These are phyloP conservation scores for Drosophila willistoni DNA, from an alignment of 1,140 invertebrate species.

Conservation along the genomic window DNA sequence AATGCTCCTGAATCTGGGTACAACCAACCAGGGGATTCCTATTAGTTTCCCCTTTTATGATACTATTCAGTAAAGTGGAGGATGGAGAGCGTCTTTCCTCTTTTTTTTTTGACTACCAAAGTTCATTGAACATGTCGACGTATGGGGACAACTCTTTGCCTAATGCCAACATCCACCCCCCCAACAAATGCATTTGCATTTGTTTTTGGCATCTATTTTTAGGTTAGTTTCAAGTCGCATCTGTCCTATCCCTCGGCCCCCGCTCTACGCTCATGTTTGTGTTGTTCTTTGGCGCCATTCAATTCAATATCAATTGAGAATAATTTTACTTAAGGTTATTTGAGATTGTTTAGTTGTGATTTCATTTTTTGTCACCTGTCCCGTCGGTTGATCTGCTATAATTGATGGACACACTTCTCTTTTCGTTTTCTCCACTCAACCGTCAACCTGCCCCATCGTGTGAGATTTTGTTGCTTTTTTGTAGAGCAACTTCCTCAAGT, in stretches of 20 bases:
- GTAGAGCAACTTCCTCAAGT: slow-evolving; percentile 71
- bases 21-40: not conserved
- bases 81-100: too few species aligned
- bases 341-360: slow-evolving; percentile 3
- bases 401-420: slow-evolving; percentile 29
- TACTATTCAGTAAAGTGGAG: not conserved
- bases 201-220: slow-evolving; percentile 5
- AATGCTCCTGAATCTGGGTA: too few species aligned
- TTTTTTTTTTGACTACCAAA: slow-evolving; percentile 18
- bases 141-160: not conserved
- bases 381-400: slow-evolving; percentile 32
- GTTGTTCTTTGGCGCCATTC: slow-evolving; percentile 16
- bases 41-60: not conserved
- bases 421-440: slow-evolving; percentile 4
- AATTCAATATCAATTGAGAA: slow-evolving; percentile 6
- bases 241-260: not conserved
- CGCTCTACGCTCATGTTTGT: not conserved
- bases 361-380: slow-evolving; percentile 64
- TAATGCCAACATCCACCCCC: slow-evolving; percentile 5
- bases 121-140: slow-evolving; percentile 48
- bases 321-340: not conserved
- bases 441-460: slow-evolving; percentile 59
- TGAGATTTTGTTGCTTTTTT: slow-evolving; percentile 68
- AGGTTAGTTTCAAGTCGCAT: slow-evolving; percentile 33
- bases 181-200: slow-evolving; percentile 14